phyloP scores from a whole-genome alignment of 2,888 invertebrate genomes.

The Standfussiana lucernea region DNA sequence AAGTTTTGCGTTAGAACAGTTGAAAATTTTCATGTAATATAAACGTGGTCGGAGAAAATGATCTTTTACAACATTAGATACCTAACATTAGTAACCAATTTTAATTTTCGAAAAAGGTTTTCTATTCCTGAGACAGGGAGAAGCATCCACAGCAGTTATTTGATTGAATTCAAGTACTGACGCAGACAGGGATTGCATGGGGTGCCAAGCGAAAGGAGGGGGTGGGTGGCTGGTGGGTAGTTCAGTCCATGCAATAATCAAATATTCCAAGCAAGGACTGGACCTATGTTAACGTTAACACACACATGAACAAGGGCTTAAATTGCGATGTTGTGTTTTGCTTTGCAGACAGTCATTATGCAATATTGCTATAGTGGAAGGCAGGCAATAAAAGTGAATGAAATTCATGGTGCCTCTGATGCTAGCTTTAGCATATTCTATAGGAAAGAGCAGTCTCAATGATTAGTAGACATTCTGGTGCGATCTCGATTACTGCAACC shows the following conservation, averaged over 20 bases:
- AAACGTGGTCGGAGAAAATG: not conserved
- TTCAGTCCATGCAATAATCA: constrained; percentile 40
- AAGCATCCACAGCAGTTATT: constrained; percentile 4
- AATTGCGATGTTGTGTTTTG: constrained; percentile 23
- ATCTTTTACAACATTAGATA: not conserved
- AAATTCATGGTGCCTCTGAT: not conserved
- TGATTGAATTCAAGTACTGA: constrained; percentile 20
- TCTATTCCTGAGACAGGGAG: not conserved
- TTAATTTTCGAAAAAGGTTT: constrained; percentile 1
- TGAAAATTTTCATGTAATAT: not conserved
- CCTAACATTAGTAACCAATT: not conserved
- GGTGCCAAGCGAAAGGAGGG: not conserved
- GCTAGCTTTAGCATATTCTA: not conserved
- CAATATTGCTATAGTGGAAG: constrained; percentile 2
- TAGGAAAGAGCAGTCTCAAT: not conserved
- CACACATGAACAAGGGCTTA: not conserved
- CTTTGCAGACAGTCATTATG: constrained; percentile 1
- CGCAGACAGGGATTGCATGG: constrained; percentile 24
- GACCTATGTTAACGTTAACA: not conserved
- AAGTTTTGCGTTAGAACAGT: not conserved
- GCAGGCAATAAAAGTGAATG: not conserved
- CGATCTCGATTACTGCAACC: not conserved
- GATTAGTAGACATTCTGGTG: not conserved
- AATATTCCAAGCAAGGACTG: not conserved
- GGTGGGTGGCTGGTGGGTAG: not conserved